These are phyloP conservation scores for Cephus nigrinus DNA, from an alignment of 2,888 invertebrate species.

Conservation along the genomic window DNA sequence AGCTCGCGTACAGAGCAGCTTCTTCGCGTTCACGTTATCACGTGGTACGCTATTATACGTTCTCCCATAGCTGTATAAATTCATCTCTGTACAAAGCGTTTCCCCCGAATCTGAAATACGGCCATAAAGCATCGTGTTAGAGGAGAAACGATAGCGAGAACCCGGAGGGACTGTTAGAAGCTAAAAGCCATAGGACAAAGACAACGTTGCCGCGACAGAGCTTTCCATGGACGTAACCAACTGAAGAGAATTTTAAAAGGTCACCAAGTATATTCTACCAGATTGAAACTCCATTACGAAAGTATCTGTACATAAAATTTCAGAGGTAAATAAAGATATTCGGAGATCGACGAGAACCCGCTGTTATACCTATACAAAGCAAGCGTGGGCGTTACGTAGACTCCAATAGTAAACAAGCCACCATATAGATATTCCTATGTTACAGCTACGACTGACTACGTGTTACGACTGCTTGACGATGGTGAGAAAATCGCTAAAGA, in stretches of 20 bases:
- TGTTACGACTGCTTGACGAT: neutral
- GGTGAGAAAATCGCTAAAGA: neutral
- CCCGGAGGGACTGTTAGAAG: neutral
- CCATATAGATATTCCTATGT: neutral
- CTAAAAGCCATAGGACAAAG: neutral
- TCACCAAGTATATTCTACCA: neutral
- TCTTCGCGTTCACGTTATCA: neutral
- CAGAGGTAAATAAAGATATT: neutral
- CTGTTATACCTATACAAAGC: neutral
- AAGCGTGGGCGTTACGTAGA: neutral
- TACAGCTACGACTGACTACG: neutral
- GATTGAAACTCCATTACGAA: neutral
- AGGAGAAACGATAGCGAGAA: neutral
- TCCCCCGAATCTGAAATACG: neutral
- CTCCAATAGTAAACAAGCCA: neutral
- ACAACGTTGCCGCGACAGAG: neutral
- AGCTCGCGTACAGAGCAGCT: constrained; percentile 28
- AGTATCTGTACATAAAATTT: neutral
- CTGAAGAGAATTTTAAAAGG: neutral
- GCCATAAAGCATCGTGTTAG: neutral
- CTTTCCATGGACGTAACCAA: neutral
- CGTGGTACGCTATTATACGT: neutral
- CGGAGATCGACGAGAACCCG: neutral
- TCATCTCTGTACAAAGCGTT: neutral
- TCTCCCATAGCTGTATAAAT: neutral